Percentiles rank a stretch among this genome's conserved stretches.
phyloP scores from a whole-genome alignment of 2,797 vertebrate species.

The Leucoraja ocellata region DNA sequence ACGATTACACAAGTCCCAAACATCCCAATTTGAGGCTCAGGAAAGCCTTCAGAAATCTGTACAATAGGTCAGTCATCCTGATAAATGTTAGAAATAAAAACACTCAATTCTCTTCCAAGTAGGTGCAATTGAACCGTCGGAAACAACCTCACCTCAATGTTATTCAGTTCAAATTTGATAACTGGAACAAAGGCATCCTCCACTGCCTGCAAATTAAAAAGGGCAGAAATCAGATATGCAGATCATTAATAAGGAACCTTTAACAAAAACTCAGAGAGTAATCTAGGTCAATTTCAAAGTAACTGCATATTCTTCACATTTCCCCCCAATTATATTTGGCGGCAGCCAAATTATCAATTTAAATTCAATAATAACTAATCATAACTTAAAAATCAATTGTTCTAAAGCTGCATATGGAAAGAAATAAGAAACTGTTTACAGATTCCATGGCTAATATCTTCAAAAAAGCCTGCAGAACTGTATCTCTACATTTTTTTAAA shows the following conservation, averaged over 20 bases:
- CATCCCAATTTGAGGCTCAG: neutral
- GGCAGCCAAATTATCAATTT: neutral
- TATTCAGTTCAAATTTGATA: conserved; percentile 94
- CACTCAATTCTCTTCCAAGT: neutral
- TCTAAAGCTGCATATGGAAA: neutral
- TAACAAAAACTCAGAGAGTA: neutral
- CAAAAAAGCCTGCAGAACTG: neutral
- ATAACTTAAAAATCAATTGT: no score
- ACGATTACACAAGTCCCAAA: neutral
- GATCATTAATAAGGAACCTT: neutral
- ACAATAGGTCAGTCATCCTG: neutral
- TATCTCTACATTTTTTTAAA: neutral
- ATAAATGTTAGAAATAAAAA: neutral
- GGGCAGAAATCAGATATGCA: neutral
- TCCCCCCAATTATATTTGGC: neutral
- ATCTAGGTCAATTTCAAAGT: neutral
- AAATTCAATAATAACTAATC: neutral
- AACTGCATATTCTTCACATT: neutral
- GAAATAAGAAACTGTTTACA: neutral
- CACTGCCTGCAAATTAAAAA: conserved; percentile 70
- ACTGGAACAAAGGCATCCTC: conserved; percentile 97
- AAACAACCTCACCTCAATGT: conserved; percentile 79
- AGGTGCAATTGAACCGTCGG: no score
- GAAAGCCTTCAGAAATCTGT: neutral
- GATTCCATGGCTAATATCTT: neutral